Percentiles rank a stretch among this genome's conserved stretches.
Conservation (phyloP, 2,113 vertebrate genomes). For the Motacilla alba region DNA sequence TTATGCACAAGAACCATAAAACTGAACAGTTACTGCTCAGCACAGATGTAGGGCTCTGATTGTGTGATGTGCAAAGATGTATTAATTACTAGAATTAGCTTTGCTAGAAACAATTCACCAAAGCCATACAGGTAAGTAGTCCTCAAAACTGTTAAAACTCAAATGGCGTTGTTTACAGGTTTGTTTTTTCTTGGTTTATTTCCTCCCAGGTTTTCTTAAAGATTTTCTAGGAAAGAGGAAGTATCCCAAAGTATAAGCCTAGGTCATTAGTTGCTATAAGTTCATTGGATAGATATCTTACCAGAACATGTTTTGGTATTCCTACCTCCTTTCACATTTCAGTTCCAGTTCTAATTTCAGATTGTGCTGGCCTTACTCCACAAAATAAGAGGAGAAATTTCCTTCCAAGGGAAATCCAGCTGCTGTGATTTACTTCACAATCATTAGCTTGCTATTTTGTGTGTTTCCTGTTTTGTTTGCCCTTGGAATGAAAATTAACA, state of each 20-base stretch:
- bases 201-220: not conserved
- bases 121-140: not conserved
- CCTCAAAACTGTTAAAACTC: not conserved
- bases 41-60: not conserved
- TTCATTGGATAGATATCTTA: not conserved
- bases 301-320: not conserved
- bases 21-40: not conserved
- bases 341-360: not conserved
- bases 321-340: not conserved
- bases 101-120: not conserved
- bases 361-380: not conserved
- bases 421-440: not conserved
- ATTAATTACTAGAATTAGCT: not conserved
- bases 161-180: not conserved
- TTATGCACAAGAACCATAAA: not conserved
- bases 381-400: not conserved
- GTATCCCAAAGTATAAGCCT: not conserved
- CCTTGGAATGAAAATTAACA: not conserved
- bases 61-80: not conserved
- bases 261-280: not conserved
- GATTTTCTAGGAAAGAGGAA: not conserved
- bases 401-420: not conserved
- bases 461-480: not conserved
- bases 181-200: not conserved
- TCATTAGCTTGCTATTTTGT: not conserved